phyloP scores from a whole-genome alignment of 2,113 vertebrate species.

The Crotalus helleri region DNA sequence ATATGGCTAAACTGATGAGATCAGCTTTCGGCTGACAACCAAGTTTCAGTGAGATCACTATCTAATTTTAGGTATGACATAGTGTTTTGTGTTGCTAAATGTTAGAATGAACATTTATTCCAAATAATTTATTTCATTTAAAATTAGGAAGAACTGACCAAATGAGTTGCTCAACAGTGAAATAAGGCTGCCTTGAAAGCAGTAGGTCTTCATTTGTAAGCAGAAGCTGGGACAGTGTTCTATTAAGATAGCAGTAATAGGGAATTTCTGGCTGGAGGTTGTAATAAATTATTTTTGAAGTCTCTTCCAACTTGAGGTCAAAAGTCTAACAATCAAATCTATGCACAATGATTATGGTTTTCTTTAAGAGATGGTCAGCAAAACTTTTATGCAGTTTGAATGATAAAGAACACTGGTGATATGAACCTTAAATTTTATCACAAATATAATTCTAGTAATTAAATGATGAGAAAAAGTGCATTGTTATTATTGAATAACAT shows the following conservation, averaged over 20 bases:
- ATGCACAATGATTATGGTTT: neutral
- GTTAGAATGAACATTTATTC: conserved; percentile 33
- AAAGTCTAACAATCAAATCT: neutral
- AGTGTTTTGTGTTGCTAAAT: conserved; percentile 28
- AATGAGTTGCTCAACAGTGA: neutral
- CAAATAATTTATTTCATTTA: conserved; percentile 40
- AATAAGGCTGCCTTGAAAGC: no score
- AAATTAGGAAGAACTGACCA: neutral
- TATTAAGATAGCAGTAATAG: neutral
- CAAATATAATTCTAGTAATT: neutral
- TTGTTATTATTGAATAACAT: neutral
- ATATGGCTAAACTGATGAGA: conserved; percentile 26
- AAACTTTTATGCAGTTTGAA: neutral
- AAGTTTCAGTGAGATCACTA: conserved; percentile 42
- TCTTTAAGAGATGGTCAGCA: neutral
- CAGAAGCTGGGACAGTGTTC: neutral
- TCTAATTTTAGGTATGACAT: conserved; percentile 47
- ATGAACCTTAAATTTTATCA: neutral
- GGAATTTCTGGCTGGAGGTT: neutral
- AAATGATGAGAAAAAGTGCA: neutral
- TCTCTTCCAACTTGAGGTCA: neutral
- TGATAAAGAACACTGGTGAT: neutral
- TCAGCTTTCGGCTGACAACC: conserved; percentile 40
- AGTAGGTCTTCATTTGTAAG: neutral
- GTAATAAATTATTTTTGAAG: neutral